Base-by-base conservation (phyloP, 2,797 vertebrate genomes). In the Sebastes miniatus region DNA sequence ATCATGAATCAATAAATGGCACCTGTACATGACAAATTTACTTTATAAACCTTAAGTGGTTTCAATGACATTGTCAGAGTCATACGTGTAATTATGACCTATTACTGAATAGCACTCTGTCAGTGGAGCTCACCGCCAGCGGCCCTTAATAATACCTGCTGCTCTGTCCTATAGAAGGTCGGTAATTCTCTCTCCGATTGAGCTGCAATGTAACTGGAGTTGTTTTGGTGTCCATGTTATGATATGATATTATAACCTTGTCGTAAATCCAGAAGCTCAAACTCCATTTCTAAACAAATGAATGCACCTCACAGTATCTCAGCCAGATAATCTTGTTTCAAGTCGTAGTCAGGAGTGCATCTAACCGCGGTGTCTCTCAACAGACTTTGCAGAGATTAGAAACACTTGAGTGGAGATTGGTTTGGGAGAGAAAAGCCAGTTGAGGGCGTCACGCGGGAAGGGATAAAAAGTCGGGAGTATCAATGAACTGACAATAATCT, bases 381-480 rank as follows among this genome's bases (percentile, higher is more conserved):
- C 81, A 90, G 87, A 88, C 83, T 90, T 83, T 71, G 70, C 64
- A 86, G 88, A 90, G 88, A 91, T 90, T 91, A 91, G 84, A 90
- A 85, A 89, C 87, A 87, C 86, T 87, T 73, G 88, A 91, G 79
- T 83, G 87, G 85, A 90, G 86, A 85, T 73, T 65, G 83, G 81
- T 88, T 87, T 77, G 61, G 76, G 78, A 87, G 62, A 58, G 71
- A 74, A 78, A 81, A 85, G 71, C 65, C 68, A 71, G 80, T 68
- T 79, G 76, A 70, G 64, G 72, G 56, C 2, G 57, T 79, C 72
- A 62, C 39, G 32, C 3, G 9, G 57, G 77, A 66, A 59, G 14
- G 54, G 32, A 77, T 80, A 34, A 69, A 69, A 80, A 73, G 52
- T 58, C 10, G 3, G 25, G 3, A 31, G 36, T 57, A 76, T 70